A percentile compares a stretch with the other conserved stretches of the same genome.
phyloP scores from a whole-genome alignment of 2,888 invertebrate species.

The Limenitis camilla region DNA sequence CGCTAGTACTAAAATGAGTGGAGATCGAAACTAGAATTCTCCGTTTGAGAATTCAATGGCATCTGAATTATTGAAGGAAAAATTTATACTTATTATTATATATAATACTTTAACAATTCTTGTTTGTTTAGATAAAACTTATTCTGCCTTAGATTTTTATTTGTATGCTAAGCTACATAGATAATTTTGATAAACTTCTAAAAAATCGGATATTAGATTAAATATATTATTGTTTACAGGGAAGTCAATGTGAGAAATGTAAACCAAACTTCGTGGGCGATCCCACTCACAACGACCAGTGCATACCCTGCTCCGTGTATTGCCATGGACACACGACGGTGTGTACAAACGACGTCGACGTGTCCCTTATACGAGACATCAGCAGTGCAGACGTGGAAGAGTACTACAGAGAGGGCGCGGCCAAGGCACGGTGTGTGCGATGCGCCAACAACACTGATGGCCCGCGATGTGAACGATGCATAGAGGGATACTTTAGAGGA shows the following conservation, averaged over 20 bases:
- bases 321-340: conserved; percentile 91
- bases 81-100: no score
- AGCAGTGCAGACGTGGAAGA: conserved; percentile 74
- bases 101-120: no score
- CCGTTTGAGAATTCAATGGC: no score
- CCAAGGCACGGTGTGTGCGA: conserved; percentile 86
- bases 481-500: conserved; percentile 83
- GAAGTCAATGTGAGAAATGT: conserved; percentile 93
- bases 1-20: no score
- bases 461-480: conserved; percentile 86
- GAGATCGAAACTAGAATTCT: no score
- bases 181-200: no score
- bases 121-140: no score
- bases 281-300: conserved; percentile 88
- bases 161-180: no score
- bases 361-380: conserved; percentile 60
- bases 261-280: conserved; percentile 93
- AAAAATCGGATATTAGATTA: no score
- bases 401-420: conserved; percentile 73
- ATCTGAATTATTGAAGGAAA: no score
- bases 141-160: no score
- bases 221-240: conserved; percentile 2
- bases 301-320: conserved; percentile 90
- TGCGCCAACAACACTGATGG: conserved; percentile 90
- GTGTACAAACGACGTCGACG: conserved; percentile 79